phyloP scores from a whole-genome alignment of 2,113 vertebrate species.

The Neotragus moschatus region DNA sequence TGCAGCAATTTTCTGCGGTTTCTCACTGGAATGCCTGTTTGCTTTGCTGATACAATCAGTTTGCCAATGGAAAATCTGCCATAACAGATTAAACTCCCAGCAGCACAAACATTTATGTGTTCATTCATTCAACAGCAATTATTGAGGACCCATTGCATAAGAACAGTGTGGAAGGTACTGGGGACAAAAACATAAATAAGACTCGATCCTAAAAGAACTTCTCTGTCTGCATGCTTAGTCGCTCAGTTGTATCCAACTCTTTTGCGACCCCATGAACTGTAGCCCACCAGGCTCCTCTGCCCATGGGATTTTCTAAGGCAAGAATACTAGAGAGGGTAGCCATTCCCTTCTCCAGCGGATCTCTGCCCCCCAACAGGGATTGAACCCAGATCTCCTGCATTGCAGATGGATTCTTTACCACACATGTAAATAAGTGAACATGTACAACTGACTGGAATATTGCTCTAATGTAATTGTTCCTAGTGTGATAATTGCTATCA shows the following conservation, averaged over 20 bases:
- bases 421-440: background rate
- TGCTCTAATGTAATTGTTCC: background rate
- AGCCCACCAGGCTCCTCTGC: background rate
- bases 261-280: background rate
- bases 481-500: background rate
- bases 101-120: background rate
- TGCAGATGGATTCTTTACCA: background rate
- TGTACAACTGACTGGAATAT: background rate
- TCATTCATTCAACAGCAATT: background rate
- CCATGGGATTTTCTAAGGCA: background rate
- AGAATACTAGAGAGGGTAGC: background rate
- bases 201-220: background rate
- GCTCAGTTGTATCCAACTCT: background rate
- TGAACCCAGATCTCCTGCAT: background rate
- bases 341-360: background rate
- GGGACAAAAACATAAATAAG: background rate
- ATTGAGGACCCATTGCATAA: background rate
- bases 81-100: conserved; percentile 4
- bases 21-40: background rate
- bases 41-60: background rate
- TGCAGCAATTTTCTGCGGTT: background rate
- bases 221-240: background rate
- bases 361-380: background rate
- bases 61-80: background rate
- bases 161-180: background rate